Base-by-base conservation (phyloP, 2,113 vertebrate genomes). In the Brachypodius melanocephalos region DNA sequence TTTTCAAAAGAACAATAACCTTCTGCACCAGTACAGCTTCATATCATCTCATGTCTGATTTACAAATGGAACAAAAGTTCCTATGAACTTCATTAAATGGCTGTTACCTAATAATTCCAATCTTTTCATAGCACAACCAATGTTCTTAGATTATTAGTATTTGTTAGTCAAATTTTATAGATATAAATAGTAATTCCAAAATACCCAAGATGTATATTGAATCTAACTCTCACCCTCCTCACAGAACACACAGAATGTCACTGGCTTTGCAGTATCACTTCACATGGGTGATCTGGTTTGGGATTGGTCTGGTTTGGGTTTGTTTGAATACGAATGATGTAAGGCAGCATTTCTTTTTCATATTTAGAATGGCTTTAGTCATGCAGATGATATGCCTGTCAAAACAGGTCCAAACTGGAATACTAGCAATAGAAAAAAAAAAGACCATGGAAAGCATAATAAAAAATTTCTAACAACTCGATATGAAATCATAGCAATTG, bases 11-110 rank as follows among this genome's bases (percentile, higher is more conserved):
- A 54, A 72, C 31, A 89, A 92, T 71, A 92, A 78, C 73, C 22
- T 91, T 87, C 69, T 88, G 77, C 81, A 91, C 78, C 80, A 85
- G 40, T 82, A 85, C 36, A 91, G 67, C 28, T 82, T 92, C 54
- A 2, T 22, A 75, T 93, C 79, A 75, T 57, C 45, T 82, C 69
- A 75, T 0, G 2, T 91, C 69, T 57, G 48, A 90, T 55, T 73
- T 74, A 78, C 3, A 81, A 71, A 62, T 15, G 61, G 19, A 51
- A 85, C n/a, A 85, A 78, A 92, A 92, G n/a, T 36, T 78, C 85
- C 72, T 29, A 29, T 57, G 57, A 90, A 81, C 45, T 57, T 87
- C 34, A 69, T 49, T 61, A 82, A 89, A 68, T 16, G 19, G 12
- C 31, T 76, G 51, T 82, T 95, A 89, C 11, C 38, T 62, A 88